Conservation (phyloP, 2,113 vertebrate genomes). For the Tetrax tetrax region DNA sequence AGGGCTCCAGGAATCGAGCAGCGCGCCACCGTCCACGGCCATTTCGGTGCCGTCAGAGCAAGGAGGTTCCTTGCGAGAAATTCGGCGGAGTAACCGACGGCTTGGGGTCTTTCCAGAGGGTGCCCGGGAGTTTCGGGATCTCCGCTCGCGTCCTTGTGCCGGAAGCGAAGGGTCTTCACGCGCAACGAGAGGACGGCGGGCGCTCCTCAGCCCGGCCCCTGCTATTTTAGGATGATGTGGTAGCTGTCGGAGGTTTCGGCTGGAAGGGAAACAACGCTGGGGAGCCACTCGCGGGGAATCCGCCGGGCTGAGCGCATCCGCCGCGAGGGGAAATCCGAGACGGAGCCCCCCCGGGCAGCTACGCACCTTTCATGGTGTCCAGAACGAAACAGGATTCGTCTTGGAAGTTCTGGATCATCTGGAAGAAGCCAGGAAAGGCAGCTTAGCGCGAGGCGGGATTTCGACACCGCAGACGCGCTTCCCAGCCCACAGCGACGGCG, state of each 20-base stretch:
- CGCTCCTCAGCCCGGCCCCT: neutral
- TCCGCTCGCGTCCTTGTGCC: neutral
- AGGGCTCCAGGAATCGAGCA: neutral
- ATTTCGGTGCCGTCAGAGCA: neutral
- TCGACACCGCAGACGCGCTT: too few relatives aligned
- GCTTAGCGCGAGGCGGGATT: neutral
- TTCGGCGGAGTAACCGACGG: neutral
- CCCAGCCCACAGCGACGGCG: neutral
- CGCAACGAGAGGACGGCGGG: neutral
- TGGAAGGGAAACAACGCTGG: conserved; percentile 61
- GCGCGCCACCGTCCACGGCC: accelerated
- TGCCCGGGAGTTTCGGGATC: conserved; percentile 3
- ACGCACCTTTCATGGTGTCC: conserved; percentile 94
- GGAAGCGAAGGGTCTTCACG: neutral
- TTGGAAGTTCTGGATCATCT: conserved; percentile 99
- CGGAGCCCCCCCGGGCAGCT: neutral
- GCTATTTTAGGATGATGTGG: conserved; percentile 94
- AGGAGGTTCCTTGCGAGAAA: neutral
- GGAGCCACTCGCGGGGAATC: neutral
- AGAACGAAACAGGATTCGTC: conserved; percentile 95
- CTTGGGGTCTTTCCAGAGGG: neutral
- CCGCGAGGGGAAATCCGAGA: neutral
- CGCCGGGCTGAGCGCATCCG: too few relatives aligned
- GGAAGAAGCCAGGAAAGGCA: neutral
- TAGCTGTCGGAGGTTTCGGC: conserved; percentile 92